These are phyloP conservation scores for Embiotoca jacksoni DNA, from an alignment of 2,113 vertebrate species.

Conservation along the genomic window DNA sequence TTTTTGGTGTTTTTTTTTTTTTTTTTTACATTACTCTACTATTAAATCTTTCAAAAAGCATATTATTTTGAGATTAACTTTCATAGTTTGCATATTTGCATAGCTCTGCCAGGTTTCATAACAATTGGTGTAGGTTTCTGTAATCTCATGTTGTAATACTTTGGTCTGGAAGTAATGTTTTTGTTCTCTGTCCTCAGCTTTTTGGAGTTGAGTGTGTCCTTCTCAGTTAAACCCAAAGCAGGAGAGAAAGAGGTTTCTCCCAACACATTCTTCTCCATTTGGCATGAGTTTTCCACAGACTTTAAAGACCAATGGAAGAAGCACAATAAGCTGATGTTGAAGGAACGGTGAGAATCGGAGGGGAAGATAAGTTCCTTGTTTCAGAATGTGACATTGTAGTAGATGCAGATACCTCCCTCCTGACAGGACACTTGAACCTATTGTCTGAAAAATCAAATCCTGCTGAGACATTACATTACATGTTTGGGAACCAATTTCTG, in stretches of 20 bases:
- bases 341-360: conserved; percentile 89
- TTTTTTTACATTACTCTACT: conserved; percentile 40
- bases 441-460: conserved; percentile 20
- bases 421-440: conserved; percentile 4
- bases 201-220: conserved; percentile 91
- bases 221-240: conserved; percentile 94
- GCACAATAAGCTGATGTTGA: conserved; percentile 93
- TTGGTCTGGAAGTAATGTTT: conserved; percentile 65
- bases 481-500: conserved; percentile 14
- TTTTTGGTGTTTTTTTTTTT: conserved; percentile 38
- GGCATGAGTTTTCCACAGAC: conserved; percentile 97
- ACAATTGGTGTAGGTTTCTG: conserved; percentile 55
- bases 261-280: conserved; percentile 93
- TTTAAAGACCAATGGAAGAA: conserved; percentile 98
- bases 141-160: conserved; percentile 68
- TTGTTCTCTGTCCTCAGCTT: conserved; percentile 88
- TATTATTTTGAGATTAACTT: conserved; percentile 63
- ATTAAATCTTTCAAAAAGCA: conserved; percentile 49
- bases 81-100: conserved; percentile 66
- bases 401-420: background rate
- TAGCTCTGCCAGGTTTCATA: conserved; percentile 61
- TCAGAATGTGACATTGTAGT: conserved; percentile 15
- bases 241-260: conserved; percentile 96
- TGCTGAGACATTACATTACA: background rate
- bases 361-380: conserved; percentile 6